Conservation (phyloP, 2,797 vertebrate genomes). For the Onychomys arenicola region DNA sequence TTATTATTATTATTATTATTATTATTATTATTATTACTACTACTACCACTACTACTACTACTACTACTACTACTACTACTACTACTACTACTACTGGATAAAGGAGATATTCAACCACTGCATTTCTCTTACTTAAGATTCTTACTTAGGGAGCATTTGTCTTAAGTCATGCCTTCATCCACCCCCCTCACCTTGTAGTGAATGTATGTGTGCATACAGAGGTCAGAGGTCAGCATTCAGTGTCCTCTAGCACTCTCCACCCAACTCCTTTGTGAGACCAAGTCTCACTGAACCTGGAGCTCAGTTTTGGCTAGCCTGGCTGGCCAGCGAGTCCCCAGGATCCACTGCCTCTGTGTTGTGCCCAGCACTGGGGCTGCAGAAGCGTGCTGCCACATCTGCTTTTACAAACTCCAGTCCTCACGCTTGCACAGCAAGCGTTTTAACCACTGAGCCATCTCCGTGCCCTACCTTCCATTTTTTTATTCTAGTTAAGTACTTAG, state of each 20-base stretch:
- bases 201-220: neutral
- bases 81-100: too few species aligned
- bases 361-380: neutral
- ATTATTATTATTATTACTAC: too few species aligned
- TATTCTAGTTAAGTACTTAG: constrained; percentile 15
- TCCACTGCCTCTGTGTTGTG: neutral
- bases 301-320: neutral
- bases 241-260: neutral
- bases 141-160: neutral
- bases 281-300: neutral
- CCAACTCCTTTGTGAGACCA: neutral
- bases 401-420: neutral
- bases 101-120: neutral
- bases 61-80: too few species aligned
- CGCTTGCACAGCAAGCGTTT: neutral
- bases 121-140: constrained; percentile 30
- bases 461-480: constrained; percentile 21
- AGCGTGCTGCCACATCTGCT: too few species aligned
- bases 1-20: neutral
- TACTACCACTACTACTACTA: too few species aligned
- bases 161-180: neutral
- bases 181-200: neutral
- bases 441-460: neutral
- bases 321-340: neutral
- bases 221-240: neutral